Evolutionary conservation across 1,140 invertebrate species (phyloP).

Genomic region (Caerostris extrusa): DNA sequence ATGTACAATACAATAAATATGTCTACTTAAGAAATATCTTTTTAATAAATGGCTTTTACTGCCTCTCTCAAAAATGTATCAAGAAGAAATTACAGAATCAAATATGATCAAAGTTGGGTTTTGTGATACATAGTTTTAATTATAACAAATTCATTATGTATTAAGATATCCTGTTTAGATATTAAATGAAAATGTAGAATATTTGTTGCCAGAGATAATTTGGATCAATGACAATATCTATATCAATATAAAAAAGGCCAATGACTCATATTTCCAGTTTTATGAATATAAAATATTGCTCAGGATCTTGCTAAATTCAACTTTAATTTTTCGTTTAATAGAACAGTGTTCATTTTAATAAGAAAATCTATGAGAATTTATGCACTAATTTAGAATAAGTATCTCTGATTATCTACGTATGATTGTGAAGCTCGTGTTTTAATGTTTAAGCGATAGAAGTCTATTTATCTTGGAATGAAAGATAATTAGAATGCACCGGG

Average conservation of each 20-base stretch:
- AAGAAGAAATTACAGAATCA: no score
- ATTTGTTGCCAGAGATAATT: no score
- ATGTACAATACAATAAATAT: no score
- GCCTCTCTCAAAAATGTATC: no score
- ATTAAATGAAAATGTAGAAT: no score
- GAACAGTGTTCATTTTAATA: neutral
- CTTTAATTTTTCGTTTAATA: neutral
- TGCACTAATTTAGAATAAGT: neutral
- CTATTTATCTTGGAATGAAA: neutral
- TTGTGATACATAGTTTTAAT: no score
- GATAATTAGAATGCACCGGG: neutral
- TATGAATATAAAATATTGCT: neutral
- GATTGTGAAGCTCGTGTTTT: neutral
- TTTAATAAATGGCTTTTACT: no score
- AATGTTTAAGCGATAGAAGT: neutral
- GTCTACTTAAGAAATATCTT: no score
- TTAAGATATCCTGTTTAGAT: no score
- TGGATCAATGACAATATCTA: neutral
- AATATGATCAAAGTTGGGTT: no score
- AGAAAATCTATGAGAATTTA: neutral
- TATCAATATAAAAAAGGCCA: neutral
- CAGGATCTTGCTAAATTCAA: neutral
- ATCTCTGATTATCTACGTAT: neutral
- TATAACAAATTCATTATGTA: no score
- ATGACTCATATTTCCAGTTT: neutral